A percentile compares a stretch with the other conserved stretches of the same genome.
Evolutionary conservation across 2,113 vertebrate genomes (phyloP).

Genomic region (Ceyx cyanopectus): DNA sequence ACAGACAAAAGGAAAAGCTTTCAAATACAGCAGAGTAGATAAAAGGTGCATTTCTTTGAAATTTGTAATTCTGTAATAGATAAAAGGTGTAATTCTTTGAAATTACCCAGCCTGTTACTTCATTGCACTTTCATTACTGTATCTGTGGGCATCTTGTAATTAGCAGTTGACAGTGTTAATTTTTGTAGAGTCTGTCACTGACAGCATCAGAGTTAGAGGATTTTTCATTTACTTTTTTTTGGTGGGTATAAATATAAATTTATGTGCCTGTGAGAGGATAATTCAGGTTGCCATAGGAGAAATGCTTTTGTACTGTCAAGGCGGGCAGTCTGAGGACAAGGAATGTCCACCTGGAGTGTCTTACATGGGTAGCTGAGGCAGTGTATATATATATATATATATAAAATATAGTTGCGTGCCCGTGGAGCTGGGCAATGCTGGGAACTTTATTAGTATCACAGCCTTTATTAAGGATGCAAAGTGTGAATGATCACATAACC

Average conservation of each 20-base stretch:
- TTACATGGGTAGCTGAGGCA: background rate
- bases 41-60: background rate
- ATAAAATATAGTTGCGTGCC: background rate
- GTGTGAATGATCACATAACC: background rate
- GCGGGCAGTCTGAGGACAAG: background rate
- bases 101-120: background rate
- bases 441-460: background rate
- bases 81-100: background rate
- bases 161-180: conserved; percentile 20
- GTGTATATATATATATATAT: too few relatives aligned
- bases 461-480: background rate
- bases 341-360: background rate
- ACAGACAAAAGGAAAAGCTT: background rate
- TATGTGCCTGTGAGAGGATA: background rate
- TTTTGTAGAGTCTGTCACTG: background rate
- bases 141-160: background rate
- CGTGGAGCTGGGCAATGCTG: background rate
- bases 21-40: background rate
- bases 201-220: background rate
- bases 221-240: background rate
- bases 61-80: background rate
- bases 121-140: background rate
- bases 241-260: background rate
- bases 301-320: background rate
- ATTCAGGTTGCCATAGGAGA: background rate